Evolutionary conservation across 2,888 invertebrate species (phyloP).

Genomic region (Apamea sordens): DNA sequence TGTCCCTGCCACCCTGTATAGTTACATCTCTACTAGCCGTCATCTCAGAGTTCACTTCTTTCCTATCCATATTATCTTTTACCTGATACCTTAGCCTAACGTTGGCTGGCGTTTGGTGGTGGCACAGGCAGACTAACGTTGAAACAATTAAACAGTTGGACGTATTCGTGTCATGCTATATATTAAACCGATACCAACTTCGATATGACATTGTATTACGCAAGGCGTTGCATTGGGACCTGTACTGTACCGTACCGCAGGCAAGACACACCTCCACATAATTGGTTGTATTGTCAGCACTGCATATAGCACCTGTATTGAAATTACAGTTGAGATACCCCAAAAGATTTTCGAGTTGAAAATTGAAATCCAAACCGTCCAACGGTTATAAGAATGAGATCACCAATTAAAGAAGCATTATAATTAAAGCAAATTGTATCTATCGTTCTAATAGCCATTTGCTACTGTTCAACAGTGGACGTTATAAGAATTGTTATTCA

Average conservation of each 20-base stretch:
- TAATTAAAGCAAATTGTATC: background rate
- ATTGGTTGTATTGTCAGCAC: conserved; percentile 8
- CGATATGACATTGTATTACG: conserved; percentile 1
- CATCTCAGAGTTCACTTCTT: background rate
- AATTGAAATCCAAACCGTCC: background rate
- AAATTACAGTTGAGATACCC: background rate
- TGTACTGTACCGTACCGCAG: background rate
- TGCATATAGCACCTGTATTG: background rate
- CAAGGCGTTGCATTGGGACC: conserved; percentile 1
- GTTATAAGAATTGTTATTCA: background rate
- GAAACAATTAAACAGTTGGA: background rate
- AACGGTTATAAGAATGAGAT: background rate
- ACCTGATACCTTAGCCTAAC: background rate
- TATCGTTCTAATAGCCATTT: background rate
- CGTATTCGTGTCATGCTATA: conserved; percentile 7
- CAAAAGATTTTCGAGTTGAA: background rate
- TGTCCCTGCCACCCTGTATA: too few relatives aligned
- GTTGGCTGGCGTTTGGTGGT: too few relatives aligned
- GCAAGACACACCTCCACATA: background rate
- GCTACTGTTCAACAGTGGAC: background rate
- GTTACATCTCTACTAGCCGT: background rate
- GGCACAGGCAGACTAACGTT: background rate
- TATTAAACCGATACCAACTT: background rate
- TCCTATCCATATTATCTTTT: background rate
- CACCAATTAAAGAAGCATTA: background rate